Evolutionary conservation across 1,140 invertebrate genomes (phyloP).

Genomic region (Drosophila gunungcola): DNA sequence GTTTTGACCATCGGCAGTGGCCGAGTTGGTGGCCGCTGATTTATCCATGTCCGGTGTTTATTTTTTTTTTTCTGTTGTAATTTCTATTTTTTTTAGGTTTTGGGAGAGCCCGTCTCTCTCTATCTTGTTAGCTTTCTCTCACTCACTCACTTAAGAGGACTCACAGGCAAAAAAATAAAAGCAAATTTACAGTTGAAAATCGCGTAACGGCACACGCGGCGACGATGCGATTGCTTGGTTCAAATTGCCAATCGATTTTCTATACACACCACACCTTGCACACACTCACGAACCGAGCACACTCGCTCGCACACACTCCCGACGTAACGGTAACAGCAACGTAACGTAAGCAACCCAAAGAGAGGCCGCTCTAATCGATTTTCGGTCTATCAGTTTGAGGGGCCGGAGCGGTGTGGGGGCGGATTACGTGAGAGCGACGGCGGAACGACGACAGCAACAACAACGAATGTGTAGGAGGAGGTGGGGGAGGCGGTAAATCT

Average conservation of each 20-base stretch:
- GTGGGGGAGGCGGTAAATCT: slow-evolving; percentile 2
- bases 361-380: slow-evolving; percentile 19
- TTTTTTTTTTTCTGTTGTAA: slow-evolving; percentile 1
- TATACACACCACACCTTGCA: slow-evolving; percentile 78
- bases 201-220: slow-evolving; percentile 58
- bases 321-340: slow-evolving; percentile 39
- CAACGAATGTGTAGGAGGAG: neutral
- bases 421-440: slow-evolving; percentile 30
- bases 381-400: slow-evolving; percentile 10
- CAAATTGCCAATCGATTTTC: slow-evolving; percentile 73
- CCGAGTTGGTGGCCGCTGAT: slow-evolving; percentile 69
- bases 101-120: slow-evolving; percentile 10
- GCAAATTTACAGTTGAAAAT: slow-evolving; percentile 39
- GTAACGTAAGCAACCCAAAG: slow-evolving; percentile 44
- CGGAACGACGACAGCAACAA: slow-evolving; percentile 11
- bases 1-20: slow-evolving; percentile 59
- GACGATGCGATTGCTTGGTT: slow-evolving; percentile 44
- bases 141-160: slow-evolving; percentile 25
- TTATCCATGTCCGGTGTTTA: slow-evolving; percentile 62
- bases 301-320: slow-evolving; percentile 8
- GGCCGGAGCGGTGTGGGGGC: neutral
- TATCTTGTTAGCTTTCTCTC: neutral
- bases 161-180: slow-evolving; percentile 55
- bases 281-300: slow-evolving; percentile 15
- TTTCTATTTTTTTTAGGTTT: slow-evolving; percentile 5